These are phyloP conservation scores for Perizoma flavofasciatum DNA, from an alignment of 2,888 invertebrate genomes.

Conservation along the genomic window DNA sequence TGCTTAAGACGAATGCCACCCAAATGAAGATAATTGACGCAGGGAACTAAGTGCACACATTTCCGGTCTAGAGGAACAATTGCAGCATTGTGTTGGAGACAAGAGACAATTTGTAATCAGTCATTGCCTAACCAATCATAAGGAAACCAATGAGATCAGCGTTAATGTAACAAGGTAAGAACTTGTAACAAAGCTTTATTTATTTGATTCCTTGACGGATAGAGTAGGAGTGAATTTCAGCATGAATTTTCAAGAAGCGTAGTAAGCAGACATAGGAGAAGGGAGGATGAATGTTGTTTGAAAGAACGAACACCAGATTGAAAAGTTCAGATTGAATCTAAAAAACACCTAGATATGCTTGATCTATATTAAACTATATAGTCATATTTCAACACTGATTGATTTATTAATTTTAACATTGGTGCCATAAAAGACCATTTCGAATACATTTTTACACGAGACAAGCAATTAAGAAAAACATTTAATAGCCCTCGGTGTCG, in stretches of 20 bases:
- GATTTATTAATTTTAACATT: conserved; percentile 13
- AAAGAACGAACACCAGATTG: too few species aligned
- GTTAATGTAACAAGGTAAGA: conserved; percentile 24
- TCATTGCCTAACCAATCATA: conserved; percentile 56
- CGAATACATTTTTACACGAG: conserved; percentile 2
- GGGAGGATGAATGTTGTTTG: too few species aligned
- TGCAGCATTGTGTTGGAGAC: conserved; percentile 54
- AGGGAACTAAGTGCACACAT: conserved; percentile 50
- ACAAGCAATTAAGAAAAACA: conserved; percentile 24
- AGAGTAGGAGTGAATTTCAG: too few species aligned
- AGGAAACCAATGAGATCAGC: conserved; percentile 44
- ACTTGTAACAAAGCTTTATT: conserved; percentile 18
- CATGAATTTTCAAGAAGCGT: too few species aligned
- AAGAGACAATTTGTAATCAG: conserved; percentile 55
- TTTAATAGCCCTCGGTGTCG: conserved; percentile 16
- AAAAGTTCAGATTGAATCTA: not conserved
- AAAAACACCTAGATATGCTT: not conserved
- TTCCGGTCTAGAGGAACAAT: conserved; percentile 57
- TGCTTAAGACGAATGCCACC: conserved; percentile 39
- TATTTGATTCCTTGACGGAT: too few species aligned
- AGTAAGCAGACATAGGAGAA: not conserved
- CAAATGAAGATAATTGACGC: conserved; percentile 49
- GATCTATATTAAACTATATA: not conserved
- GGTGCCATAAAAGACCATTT: conserved; percentile 20
- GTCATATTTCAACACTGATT: conserved; percentile 2